Percentiles rank a stretch among this genome's conserved stretches.
These are phyloP conservation scores for Catharus ustulatus DNA, from an alignment of 2,797 vertebrate species.

Conservation along the genomic window DNA sequence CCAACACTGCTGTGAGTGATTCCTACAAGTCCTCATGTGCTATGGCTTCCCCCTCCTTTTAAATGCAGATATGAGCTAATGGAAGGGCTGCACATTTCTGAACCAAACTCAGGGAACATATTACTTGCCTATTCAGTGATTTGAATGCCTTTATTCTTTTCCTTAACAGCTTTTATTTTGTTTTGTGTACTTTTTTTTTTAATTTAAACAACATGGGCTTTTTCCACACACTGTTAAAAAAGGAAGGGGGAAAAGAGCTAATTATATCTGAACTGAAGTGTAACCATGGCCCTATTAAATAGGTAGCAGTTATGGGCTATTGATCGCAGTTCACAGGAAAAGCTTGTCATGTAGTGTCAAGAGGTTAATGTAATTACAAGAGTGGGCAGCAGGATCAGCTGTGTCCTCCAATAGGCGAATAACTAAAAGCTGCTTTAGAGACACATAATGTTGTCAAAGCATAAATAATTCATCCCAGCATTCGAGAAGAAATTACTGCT, in stretches of 20 bases:
- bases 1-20: slow-evolving; percentile 4
- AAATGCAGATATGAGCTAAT: slow-evolving; percentile 54
- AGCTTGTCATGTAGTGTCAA: slow-evolving; percentile 84
- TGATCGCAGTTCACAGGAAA: slow-evolving; percentile 82
- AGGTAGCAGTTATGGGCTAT: slow-evolving; percentile 84
- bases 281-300: slow-evolving; percentile 78
- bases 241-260: slow-evolving; percentile 72
- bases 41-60: slow-evolving; percentile 4
- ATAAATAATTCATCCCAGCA: slow-evolving; percentile 86
- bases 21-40: not conserved
- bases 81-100: not conserved
- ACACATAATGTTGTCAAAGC: slow-evolving; percentile 87
- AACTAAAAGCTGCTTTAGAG: slow-evolving; percentile 84
- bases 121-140: not conserved
- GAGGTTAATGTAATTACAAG: slow-evolving; percentile 89
- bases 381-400: slow-evolving; percentile 82
- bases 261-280: slow-evolving; percentile 81
- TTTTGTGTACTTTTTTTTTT: slow-evolving; percentile 18
- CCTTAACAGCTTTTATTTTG: slow-evolving; percentile 47
- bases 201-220: slow-evolving; percentile 43
- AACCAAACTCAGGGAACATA: not conserved
- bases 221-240: slow-evolving; percentile 43
- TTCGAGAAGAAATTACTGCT: slow-evolving; percentile 81
- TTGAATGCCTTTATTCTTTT: slow-evolving; percentile 37
- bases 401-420: slow-evolving; percentile 80